Base-by-base conservation (phyloP, 2,113 vertebrate genomes). In the Balaeniceps rex region DNA sequence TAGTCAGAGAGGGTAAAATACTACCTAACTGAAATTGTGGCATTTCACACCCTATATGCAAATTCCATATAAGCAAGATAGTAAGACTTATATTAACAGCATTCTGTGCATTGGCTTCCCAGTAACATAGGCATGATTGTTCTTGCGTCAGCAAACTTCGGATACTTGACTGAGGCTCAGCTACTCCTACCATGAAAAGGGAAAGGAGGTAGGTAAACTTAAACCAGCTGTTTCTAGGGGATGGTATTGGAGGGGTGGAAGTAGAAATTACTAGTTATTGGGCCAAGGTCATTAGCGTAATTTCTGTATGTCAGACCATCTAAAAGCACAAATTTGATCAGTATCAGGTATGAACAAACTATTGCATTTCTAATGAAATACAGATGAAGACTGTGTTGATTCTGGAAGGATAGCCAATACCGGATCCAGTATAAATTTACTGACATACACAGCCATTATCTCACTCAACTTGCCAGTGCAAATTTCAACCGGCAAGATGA, bases 271-370 rank as follows among this genome's bases (percentile, higher is more conserved):
- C 11, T 58, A 26, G 19, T 34, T 92, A 57, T 25, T 44, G 22
- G 10, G 13, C 10, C 19, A 7, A 19, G 10, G 4, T 40, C 28
- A 49, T 58, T 82, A 82, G 8, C 40, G 74, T 4, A 6, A 31
- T 33, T 92, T 64, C 49, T 60, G 15, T 46, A 2, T 38, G 12
- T 49, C 22, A 76, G 19, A n/a, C 12, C 7, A 60, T 36, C 33
- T 47, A 38, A 72, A 52, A 88, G 66, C 8, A 79, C 8, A 51
- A 80, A 77, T 94, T 61, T 24, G 3, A n/a, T 72, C 18, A 33
- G 8, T 72, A 60, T 72, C 0, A 0, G 7, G 9, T 42, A 57
- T 6, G 8, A 90, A 58, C 3, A 36, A 87, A 36, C 23, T 10
- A 23, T 16, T 81, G 12, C 2, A 24, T 71, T 90, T 82, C 72